Evolutionary conservation across 2,888 invertebrate genomes (phyloP).

Genomic region (Cyaniris semiargus): DNA sequence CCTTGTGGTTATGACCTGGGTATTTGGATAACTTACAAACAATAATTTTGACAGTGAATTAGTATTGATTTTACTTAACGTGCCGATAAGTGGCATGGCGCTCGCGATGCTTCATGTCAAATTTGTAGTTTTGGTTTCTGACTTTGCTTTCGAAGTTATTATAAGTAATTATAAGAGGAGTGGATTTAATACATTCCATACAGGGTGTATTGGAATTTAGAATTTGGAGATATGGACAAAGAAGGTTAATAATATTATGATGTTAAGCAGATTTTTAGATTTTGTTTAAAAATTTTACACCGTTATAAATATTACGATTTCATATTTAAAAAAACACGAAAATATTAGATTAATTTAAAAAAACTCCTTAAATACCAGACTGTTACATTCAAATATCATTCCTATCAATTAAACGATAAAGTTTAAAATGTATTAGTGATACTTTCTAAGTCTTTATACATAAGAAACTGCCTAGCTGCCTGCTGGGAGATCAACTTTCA

Average conservation of each 20-base stretch:
- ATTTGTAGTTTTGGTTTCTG: no score
- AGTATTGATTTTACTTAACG: no score
- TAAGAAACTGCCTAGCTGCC: slow-evolving; percentile 51
- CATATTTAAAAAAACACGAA: background rate
- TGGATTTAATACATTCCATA: no score
- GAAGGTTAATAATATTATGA: no score
- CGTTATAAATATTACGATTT: background rate
- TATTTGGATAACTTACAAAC: background rate
- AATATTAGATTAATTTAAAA: background rate
- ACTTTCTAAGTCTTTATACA: background rate
- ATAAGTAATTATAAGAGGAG: no score
- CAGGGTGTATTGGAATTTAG: no score
- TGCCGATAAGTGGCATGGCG: no score
- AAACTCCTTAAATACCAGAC: background rate
- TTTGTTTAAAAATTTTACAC: background rate
- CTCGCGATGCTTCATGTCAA: no score
- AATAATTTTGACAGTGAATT: background rate
- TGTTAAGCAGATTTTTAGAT: no score
- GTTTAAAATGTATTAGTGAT: background rate
- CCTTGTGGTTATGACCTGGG: background rate
- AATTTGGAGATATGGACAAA: no score
- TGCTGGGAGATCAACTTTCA: slow-evolving; percentile 74
- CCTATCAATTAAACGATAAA: background rate
- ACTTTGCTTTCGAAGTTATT: no score
- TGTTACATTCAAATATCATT: background rate